Evolutionary conservation across 2,113 vertebrate genomes (phyloP).

Genomic region (Orcinus orca): DNA sequence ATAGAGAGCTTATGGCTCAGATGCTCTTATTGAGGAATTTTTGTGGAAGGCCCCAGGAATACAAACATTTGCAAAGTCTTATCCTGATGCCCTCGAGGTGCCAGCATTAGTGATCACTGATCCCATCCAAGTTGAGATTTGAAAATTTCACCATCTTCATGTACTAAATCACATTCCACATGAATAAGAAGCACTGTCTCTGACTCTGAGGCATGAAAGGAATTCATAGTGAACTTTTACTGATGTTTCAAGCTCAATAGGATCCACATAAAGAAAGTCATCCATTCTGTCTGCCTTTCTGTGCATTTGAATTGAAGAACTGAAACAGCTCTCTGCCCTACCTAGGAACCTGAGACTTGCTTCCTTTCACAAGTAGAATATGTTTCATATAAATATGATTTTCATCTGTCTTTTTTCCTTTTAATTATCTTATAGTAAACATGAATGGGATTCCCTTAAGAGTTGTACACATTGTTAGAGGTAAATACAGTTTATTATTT

Average conservation of each 20-base stretch:
- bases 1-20: neutral
- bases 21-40: neutral
- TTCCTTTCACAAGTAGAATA: neutral
- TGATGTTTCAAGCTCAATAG: neutral
- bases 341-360: neutral
- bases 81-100: fast-evolving
- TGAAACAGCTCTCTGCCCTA: neutral
- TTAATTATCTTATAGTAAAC: neutral
- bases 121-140: neutral
- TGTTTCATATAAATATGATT: neutral
- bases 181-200: neutral
- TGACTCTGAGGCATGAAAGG: neutral
- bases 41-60: neutral
- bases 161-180: neutral
- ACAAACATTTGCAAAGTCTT: neutral
- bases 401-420: neutral
- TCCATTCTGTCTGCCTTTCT: neutral
- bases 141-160: neutral
- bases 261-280: neutral
- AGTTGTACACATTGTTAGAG: neutral
- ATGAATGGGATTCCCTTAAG: neutral
- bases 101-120: neutral
- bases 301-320: neutral
- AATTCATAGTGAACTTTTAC: neutral
- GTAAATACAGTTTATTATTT: neutral